Base-by-base conservation (phyloP, 2,113 vertebrate species). In the Penelope pileata region DNA sequence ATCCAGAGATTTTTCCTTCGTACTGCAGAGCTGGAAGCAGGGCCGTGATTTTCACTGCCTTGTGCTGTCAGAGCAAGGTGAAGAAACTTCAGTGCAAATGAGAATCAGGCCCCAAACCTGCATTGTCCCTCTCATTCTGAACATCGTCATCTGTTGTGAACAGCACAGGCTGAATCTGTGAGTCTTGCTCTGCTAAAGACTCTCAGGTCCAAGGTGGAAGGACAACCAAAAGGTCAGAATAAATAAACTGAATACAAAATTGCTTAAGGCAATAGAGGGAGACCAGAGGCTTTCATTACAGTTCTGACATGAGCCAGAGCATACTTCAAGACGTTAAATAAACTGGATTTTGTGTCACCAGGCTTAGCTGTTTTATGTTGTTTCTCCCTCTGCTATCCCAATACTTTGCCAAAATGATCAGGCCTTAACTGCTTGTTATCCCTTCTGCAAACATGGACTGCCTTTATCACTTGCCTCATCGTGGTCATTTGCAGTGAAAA, bases 401-500 rank as follows among this genome's bases (percentile, higher is more conserved):
- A 29, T 58, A 36, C 19, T 86, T 82, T 51, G n/a, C 76, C 67
- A 34, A 86, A 88, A 73, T 1, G 2, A 86, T 81, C 51, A 42
- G 76, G 36, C 27, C 48, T 79, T 78, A 88, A 78, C 48, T 64
- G 68, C 73, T 79, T 54, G 27, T 59, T 91, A 83, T 67, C 91
- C 72, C 23, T 89, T 74, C 43, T 23, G 88, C 47, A 88, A 89
- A 94, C 90, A 83, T 1, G 27, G 54, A 51, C 83, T 80, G 83
- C 73, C 76, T 69, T 48, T 82, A 79, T 87, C 94, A 21, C 70
- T 95, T 91, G 58, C 83, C 96, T 92, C 81, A 91, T 90, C 63
- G 6, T 51, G 81, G 92, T 59, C 94, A 85, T 96, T 94, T 96
- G 88, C 92, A 77, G 92, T 83, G 93, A 94, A 97, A 96, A 96